These are phyloP conservation scores for Drosophila sproati DNA, from an alignment of 1,140 invertebrate genomes.

Conservation along the genomic window DNA sequence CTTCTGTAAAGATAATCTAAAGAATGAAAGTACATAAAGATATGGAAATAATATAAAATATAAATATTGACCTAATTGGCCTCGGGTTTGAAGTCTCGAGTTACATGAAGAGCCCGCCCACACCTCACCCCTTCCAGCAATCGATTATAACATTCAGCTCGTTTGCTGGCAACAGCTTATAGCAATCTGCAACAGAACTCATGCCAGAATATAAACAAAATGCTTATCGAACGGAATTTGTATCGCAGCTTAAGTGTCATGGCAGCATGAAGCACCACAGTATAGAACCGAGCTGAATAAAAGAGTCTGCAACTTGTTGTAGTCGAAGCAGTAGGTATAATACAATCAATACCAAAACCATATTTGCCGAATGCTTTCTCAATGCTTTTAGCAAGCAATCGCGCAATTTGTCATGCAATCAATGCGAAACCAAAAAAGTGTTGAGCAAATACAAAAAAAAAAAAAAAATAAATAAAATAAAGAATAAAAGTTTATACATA, in stretches of 20 bases:
- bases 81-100: background rate
- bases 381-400: constrained; percentile 74
- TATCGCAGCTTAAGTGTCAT: constrained; percentile 77
- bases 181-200: constrained; percentile 1
- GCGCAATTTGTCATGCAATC: constrained; percentile 77
- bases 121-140: background rate
- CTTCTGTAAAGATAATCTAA: no score
- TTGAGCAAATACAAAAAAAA: constrained; percentile 43
- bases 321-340: background rate
- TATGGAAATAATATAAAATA: background rate
- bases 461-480: background rate
- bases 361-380: constrained; percentile 43
- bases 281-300: constrained; percentile 2
- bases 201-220: constrained; percentile 55
- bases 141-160: constrained; percentile 36
- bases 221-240: constrained; percentile 78
- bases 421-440: constrained; percentile 77
- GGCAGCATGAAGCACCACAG: constrained; percentile 60
- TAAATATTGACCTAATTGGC: no score
- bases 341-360: constrained; percentile 9
- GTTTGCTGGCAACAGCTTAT: constrained; percentile 46
- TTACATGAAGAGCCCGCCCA: background rate
- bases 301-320: constrained; percentile 23
- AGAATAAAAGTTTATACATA: constrained; percentile 1
- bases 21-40: background rate